A percentile compares a stretch with the other conserved stretches of the same genome.
Evolutionary conservation across 2,113 vertebrate species (phyloP).

Genomic region (Halichoeres trimaculatus): DNA sequence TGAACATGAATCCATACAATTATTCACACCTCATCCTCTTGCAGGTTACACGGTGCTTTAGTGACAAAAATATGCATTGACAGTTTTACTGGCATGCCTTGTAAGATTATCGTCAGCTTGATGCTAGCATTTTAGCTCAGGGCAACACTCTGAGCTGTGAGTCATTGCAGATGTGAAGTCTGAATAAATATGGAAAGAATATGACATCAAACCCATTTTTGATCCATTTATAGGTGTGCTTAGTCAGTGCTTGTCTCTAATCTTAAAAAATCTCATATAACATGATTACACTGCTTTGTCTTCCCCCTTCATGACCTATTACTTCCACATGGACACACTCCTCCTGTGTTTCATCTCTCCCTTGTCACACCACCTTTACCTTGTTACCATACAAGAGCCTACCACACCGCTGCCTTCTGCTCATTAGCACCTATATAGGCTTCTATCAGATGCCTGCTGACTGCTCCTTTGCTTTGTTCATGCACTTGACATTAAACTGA

Average conservation of each 20-base stretch:
- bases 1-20: conserved; percentile 20
- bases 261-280: conserved; percentile 40
- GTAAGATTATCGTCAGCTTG: conserved; percentile 58
- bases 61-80: conserved; percentile 62
- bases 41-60: conserved; percentile 29
- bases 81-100: conserved; percentile 63
- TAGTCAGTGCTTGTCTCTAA: not conserved
- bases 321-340: conserved; percentile 7
- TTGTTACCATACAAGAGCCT: conserved; percentile 29
- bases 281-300: conserved; percentile 34
- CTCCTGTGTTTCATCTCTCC: not conserved
- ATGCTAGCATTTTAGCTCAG: conserved; percentile 47
- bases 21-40: conserved; percentile 24
- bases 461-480: conserved; percentile 52
- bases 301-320: conserved; percentile 6
- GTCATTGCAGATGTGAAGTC: conserved; percentile 52
- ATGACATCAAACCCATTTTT: conserved; percentile 53
- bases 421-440: conserved; percentile 43
- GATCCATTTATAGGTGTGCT: conserved; percentile 35
- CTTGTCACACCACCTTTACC: conserved; percentile 17
- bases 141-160: conserved; percentile 61
- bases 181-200: conserved; percentile 57
- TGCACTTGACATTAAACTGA: conserved; percentile 55
- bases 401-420: conserved; percentile 13
- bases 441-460: conserved; percentile 40